Evolutionary conservation across 2,888 invertebrate species (phyloP).

Genomic region (Lochmaea crataegi): DNA sequence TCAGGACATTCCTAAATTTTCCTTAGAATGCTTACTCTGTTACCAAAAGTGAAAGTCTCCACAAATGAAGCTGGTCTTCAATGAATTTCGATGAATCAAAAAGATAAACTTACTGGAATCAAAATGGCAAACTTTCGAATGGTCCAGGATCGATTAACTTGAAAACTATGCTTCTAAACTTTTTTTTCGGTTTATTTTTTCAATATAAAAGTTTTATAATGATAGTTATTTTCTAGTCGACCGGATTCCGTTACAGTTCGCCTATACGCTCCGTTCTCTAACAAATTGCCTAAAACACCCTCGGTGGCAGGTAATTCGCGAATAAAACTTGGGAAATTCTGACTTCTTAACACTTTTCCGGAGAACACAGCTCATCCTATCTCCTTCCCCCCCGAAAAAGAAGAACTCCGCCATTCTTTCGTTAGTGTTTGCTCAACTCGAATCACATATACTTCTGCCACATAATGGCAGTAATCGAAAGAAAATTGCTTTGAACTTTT

Average conservation of each 20-base stretch:
- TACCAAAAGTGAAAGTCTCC: too few relatives aligned
- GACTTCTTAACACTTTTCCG: slow-evolving; percentile 62
- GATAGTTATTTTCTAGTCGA: slow-evolving; percentile 53
- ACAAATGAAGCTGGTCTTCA: too few relatives aligned
- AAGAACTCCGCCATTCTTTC: slow-evolving; percentile 50
- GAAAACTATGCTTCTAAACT: background rate
- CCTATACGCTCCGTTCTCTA: slow-evolving; percentile 62
- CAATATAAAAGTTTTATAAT: slow-evolving; percentile 4
- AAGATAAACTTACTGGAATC: too few relatives aligned
- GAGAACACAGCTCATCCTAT: slow-evolving; percentile 8
- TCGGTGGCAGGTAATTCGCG: slow-evolving; percentile 71
- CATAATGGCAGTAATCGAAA: slow-evolving; percentile 62
- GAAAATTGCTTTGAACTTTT: slow-evolving; percentile 61
- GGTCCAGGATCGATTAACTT: too few relatives aligned
- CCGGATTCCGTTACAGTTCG: slow-evolving; percentile 55
- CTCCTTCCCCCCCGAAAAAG: slow-evolving; percentile 39
- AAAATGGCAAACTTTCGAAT: too few relatives aligned
- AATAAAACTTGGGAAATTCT: slow-evolving; percentile 62
- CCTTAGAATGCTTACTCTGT: too few relatives aligned
- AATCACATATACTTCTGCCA: slow-evolving; percentile 59
- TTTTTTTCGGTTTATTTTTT: background rate
- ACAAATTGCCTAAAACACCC: slow-evolving; percentile 74
- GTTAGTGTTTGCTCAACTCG: slow-evolving; percentile 59
- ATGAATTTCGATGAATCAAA: too few relatives aligned
- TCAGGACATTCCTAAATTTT: too few relatives aligned